phyloP scores from a whole-genome alignment of 2,797 vertebrate genomes.

The Scleropages formosus region DNA sequence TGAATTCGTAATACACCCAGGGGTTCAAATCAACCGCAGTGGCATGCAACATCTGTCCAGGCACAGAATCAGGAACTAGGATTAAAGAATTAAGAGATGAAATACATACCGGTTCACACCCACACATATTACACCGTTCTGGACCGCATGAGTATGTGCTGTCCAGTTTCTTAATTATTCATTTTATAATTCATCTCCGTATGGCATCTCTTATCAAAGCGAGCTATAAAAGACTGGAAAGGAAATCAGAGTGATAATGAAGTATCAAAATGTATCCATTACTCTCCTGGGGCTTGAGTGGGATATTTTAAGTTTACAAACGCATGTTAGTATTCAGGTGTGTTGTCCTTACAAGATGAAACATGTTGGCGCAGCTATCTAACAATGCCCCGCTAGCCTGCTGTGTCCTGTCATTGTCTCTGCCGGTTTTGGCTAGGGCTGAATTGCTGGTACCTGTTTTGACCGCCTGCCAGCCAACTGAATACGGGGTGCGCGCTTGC shows the following conservation, averaged over 20 bases:
- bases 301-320: neutral
- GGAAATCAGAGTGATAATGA: constrained; percentile 20
- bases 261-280: neutral
- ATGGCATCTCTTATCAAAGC: constrained; percentile 19
- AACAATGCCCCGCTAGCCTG: neutral
- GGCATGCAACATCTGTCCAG: constrained; percentile 75
- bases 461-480: constrained; percentile 82
- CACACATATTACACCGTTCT: neutral
- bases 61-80: constrained; percentile 82
- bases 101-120: constrained; percentile 38
- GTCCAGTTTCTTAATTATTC: constrained; percentile 13
- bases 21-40: constrained; percentile 79
- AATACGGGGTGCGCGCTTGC: constrained; percentile 79
- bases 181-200: constrained; percentile 20
- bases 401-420: neutral
- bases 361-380: neutral
- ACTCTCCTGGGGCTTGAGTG: neutral
- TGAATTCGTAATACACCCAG: constrained; percentile 87
- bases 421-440: neutral
- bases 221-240: constrained; percentile 20
- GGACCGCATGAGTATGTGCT: constrained; percentile 32
- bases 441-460: constrained; percentile 67
- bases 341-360: neutral
- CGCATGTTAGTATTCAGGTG: neutral
- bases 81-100: constrained; percentile 59